Evolutionary conservation across 2,888 invertebrate genomes (phyloP).

Genomic region (Glaucopsyche alexis): DNA sequence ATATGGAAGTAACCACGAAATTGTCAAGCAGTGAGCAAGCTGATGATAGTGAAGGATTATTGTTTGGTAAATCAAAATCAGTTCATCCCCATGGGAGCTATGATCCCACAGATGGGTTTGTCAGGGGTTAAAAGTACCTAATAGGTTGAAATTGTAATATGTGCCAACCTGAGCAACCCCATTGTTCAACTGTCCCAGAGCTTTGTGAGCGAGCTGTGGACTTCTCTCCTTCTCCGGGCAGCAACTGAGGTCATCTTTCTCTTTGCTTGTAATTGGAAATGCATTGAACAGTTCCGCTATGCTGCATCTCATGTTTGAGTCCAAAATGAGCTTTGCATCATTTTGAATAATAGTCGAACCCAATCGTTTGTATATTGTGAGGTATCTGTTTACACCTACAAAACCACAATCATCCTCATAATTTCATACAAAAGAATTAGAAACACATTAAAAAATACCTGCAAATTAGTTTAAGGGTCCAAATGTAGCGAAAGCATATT

Average conservation of each 20-base stretch:
- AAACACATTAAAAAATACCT: too few species aligned
- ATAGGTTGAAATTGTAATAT: too few species aligned
- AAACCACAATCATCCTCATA: slow-evolving; percentile 41
- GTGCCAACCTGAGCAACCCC: slow-evolving; percentile 81
- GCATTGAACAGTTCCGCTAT: slow-evolving; percentile 82
- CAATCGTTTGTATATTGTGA: slow-evolving; percentile 85
- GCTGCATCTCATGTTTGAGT: slow-evolving; percentile 81
- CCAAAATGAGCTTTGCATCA: slow-evolving; percentile 83
- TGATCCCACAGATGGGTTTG: too few species aligned
- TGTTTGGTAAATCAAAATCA: too few species aligned
- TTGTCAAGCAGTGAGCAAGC: too few species aligned
- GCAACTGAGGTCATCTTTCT: slow-evolving; percentile 85
- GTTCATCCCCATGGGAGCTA: too few species aligned
- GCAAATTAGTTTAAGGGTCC: too few species aligned
- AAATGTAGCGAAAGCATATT: too few species aligned
- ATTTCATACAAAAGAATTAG: too few species aligned
- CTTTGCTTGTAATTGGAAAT: slow-evolving; percentile 84
- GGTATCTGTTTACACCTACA: slow-evolving; percentile 82
- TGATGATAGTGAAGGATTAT: too few species aligned
- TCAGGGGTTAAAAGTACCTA: too few species aligned
- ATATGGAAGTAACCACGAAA: too few species aligned
- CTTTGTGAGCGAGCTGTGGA: slow-evolving; percentile 76
- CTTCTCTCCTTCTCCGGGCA: slow-evolving; percentile 83
- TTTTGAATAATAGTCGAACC: slow-evolving; percentile 84
- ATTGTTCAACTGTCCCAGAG: slow-evolving; percentile 83